A percentile compares a stretch with the other conserved stretches of the same genome.
Evolutionary conservation across 2,797 vertebrate genomes (phyloP).

Genomic region (Emys orbicularis): DNA sequence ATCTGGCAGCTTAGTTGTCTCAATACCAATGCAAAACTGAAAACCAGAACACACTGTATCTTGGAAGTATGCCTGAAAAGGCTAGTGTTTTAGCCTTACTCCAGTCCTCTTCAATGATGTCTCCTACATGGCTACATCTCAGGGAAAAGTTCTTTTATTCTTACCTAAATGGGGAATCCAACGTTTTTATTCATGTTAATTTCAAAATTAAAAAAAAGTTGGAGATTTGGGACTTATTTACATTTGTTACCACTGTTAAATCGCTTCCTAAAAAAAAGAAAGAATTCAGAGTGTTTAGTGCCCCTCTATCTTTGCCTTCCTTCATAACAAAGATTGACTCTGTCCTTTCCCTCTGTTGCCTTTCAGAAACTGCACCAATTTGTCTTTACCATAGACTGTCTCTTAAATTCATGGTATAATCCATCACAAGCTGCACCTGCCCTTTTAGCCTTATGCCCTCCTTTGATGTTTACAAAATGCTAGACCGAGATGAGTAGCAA

Average conservation of each 20-base stretch:
- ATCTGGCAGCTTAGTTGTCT: neutral
- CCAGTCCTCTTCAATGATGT: neutral
- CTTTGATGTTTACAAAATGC: neutral
- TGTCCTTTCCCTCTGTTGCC: neutral
- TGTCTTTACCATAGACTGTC: neutral
- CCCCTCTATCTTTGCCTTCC: neutral
- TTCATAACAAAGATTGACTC: neutral
- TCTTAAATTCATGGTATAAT: neutral
- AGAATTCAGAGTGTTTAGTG: neutral
- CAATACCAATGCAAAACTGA: conserved; percentile 8
- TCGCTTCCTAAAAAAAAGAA: neutral
- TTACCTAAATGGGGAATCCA: neutral
- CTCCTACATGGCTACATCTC: neutral
- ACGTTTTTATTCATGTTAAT: neutral
- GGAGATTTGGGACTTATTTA: neutral
- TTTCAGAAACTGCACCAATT: neutral
- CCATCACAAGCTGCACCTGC: neutral
- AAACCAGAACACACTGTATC: neutral
- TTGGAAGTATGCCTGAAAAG: neutral
- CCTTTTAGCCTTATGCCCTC: neutral
- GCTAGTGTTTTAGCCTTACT: neutral
- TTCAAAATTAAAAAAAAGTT: neutral
- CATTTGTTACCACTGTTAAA: neutral
- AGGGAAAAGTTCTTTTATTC: neutral
- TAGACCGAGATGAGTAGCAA: neutral